Percentiles rank a stretch among this genome's conserved stretches.
Conservation (phyloP, 2,888 invertebrate species). For the Tholera decimalis region DNA sequence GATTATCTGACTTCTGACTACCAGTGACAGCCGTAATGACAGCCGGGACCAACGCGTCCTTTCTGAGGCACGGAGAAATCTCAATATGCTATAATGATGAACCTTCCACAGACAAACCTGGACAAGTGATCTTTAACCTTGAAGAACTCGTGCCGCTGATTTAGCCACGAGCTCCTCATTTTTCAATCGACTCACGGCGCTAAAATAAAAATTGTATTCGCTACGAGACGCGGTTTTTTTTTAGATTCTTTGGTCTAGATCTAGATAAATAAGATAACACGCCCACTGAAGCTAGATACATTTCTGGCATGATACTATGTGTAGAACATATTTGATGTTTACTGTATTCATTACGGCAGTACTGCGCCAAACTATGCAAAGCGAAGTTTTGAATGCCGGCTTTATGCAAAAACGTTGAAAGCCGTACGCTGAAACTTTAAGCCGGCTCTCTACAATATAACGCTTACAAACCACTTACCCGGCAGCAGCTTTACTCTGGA, state of each 20-base stretch:
- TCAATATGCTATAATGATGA: too few species aligned
- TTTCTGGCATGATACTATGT: constrained; percentile 14
- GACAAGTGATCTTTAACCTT: too few species aligned
- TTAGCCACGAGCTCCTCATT: too few species aligned
- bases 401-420: constrained; percentile 29
- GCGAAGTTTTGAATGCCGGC: constrained; percentile 33
- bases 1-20: too few species aligned
- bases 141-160: too few species aligned
- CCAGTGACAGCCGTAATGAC: too few species aligned
- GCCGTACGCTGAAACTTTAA: constrained; percentile 24
- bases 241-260: constrained; percentile 21
- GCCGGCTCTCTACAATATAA: constrained; percentile 25
- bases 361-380: constrained; percentile 38
- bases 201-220: constrained; percentile 20
- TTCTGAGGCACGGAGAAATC: too few species aligned
- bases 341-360: constrained; percentile 30
- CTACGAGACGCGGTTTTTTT: constrained; percentile 1
- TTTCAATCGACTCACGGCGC: too few species aligned
- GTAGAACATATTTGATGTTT: constrained; percentile 3
- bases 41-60: too few species aligned
- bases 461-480: constrained; percentile 36
- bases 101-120: too few species aligned
- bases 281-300: constrained; percentile 9
- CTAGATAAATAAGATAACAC: constrained; percentile 38
- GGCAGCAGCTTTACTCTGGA: constrained; percentile 21